These are phyloP conservation scores for Oryctes rhinoceros DNA, from an alignment of 1,140 invertebrate species.

Conservation along the genomic window DNA sequence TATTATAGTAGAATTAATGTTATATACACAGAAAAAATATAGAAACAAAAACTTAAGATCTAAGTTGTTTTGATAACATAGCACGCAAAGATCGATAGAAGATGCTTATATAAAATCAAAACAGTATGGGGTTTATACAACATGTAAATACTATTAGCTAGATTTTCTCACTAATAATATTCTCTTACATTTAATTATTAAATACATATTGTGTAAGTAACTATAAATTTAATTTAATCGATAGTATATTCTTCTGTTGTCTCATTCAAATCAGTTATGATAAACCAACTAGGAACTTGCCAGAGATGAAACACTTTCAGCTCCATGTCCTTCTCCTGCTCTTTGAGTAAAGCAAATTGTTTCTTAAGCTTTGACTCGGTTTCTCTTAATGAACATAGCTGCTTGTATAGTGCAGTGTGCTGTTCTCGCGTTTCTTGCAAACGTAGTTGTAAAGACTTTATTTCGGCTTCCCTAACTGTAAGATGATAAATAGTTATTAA, in stretches of 20 bases:
- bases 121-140: slow-evolving; percentile 9
- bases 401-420: slow-evolving; percentile 53
- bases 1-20: not conserved
- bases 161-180: not conserved
- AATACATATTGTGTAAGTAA: slow-evolving; percentile 16
- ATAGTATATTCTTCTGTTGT: slow-evolving; percentile 36
- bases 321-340: slow-evolving; percentile 56
- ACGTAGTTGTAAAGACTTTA: slow-evolving; percentile 52
- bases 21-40: slow-evolving; percentile 23
- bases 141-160: slow-evolving; percentile 17
- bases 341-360: slow-evolving; percentile 52
- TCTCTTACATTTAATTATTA: not conserved
- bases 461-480: slow-evolving; percentile 58
- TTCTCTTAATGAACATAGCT: slow-evolving; percentile 55
- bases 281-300: slow-evolving; percentile 59
- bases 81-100: not conserved
- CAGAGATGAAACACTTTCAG: slow-evolving; percentile 54
- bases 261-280: slow-evolving; percentile 52
- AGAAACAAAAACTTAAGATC: not conserved
- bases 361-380: slow-evolving; percentile 54
- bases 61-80: not conserved
- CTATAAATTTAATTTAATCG: not conserved
- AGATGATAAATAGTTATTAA: slow-evolving; percentile 18
- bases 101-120: not conserved
- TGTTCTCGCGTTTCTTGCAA: slow-evolving; percentile 52